A percentile compares a stretch with the other conserved stretches of the same genome.
Conservation (phyloP, 2,888 invertebrate genomes). For the Octonoba sinensis region DNA sequence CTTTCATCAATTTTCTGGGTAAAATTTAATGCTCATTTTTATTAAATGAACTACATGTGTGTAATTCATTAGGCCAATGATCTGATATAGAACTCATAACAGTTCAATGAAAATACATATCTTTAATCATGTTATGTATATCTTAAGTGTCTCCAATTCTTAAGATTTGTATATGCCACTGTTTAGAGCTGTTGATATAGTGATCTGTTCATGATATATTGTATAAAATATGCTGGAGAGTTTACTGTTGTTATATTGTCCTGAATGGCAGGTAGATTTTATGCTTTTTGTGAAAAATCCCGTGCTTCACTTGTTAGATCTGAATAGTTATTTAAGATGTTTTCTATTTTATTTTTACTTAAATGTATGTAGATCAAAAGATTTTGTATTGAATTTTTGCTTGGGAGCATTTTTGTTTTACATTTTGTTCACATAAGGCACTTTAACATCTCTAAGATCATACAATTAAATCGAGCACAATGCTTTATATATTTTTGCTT, state of each 20-base stretch:
- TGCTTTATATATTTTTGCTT: slow-evolving; percentile 1
- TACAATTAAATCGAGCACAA: too few species aligned
- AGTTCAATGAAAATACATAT: too few species aligned
- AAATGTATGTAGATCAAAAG: slow-evolving; percentile 18
- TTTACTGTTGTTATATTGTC: slow-evolving; percentile 51
- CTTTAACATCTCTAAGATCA: slow-evolving; percentile 6
- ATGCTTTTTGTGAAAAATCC: slow-evolving; percentile 44
- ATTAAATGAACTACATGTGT: too few species aligned
- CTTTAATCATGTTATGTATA: too few species aligned
- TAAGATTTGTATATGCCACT: slow-evolving; percentile 11
- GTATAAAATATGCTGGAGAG: slow-evolving; percentile 56
- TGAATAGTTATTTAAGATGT: slow-evolving; percentile 31
- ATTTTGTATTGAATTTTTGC: background rate
- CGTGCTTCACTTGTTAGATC: slow-evolving; percentile 61
- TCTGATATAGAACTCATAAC: too few species aligned
- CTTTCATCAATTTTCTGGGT: too few species aligned
- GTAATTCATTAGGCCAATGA: too few species aligned
- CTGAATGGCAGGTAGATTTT: slow-evolving; percentile 58
- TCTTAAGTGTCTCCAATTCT: background rate
- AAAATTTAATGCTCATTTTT: too few species aligned
- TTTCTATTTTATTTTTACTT: slow-evolving; percentile 35
- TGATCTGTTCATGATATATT: slow-evolving; percentile 52
- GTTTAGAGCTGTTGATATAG: slow-evolving; percentile 39
- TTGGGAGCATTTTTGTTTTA: slow-evolving; percentile 10
- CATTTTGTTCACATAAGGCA: slow-evolving; percentile 13